Evolutionary conservation across 2,888 invertebrate species (phyloP).

Genomic region (Limnephilus lunatus): DNA sequence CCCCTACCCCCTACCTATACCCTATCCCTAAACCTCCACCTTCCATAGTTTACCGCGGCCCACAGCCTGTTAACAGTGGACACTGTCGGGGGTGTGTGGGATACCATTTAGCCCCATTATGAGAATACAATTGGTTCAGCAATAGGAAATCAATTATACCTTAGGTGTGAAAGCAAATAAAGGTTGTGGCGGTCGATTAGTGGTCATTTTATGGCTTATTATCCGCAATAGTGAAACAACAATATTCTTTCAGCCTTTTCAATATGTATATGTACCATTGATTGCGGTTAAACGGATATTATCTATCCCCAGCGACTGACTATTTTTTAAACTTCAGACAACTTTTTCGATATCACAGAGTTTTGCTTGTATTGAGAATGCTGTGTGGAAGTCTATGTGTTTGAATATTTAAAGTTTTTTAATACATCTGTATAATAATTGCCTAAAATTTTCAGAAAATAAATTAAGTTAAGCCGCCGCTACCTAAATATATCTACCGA

Average conservation of each 20-base stretch:
- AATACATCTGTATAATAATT: too few relatives aligned
- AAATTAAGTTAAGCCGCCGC: too few relatives aligned
- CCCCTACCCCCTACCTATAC: background rate
- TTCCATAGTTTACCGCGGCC: background rate
- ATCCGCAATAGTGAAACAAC: background rate
- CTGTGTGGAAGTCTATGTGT: too few relatives aligned
- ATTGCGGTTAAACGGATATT: background rate
- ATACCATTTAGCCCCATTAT: slow-evolving; percentile 34
- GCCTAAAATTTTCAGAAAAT: too few relatives aligned
- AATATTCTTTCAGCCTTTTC: background rate
- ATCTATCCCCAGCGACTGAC: too few relatives aligned
- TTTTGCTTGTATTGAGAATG: too few relatives aligned
- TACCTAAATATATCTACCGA: too few relatives aligned
- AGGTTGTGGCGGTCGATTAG: background rate
- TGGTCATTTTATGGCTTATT: background rate
- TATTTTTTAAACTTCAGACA: too few relatives aligned
- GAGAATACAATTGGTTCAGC: background rate
- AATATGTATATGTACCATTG: background rate
- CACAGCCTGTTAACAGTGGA: background rate
- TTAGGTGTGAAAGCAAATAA: background rate
- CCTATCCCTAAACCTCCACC: background rate
- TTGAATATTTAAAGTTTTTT: too few relatives aligned
- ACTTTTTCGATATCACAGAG: too few relatives aligned
- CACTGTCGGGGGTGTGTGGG: background rate
- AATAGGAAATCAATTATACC: slow-evolving; percentile 18